Percentiles rank a stretch among this genome's conserved stretches.
These are phyloP conservation scores for Eupelmus urozonus DNA, from an alignment of 2,888 invertebrate genomes.

Conservation along the genomic window DNA sequence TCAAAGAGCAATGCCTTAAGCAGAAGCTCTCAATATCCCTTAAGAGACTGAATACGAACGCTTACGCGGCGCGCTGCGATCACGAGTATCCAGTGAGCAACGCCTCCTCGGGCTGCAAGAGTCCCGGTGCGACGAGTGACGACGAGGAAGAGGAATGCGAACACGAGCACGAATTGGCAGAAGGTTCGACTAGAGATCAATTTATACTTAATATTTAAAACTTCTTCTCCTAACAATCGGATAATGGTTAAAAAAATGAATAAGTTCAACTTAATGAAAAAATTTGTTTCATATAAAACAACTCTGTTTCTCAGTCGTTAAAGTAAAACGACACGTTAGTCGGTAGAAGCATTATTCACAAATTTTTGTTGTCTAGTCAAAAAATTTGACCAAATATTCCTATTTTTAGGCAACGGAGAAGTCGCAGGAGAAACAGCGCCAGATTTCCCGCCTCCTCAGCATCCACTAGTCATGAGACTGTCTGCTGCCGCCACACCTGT, in stretches of 20 bases:
- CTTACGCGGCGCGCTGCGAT: slow-evolving; percentile 79
- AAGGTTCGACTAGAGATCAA: no score
- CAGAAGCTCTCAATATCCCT: slow-evolving; percentile 88
- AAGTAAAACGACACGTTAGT: no score
- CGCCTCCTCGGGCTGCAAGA: slow-evolving; percentile 78
- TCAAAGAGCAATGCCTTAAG: slow-evolving; percentile 85
- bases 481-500: slow-evolving; percentile 79
- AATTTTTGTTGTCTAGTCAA: no score
- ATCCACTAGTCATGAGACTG: slow-evolving; percentile 80
- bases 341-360: no score
- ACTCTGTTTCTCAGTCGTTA: no score
- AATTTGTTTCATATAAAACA: no score
- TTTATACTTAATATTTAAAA: no score
- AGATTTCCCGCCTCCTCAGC: slow-evolving; percentile 79
- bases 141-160: slow-evolving; percentile 61
- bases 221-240: no score
- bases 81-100: slow-evolving; percentile 74
- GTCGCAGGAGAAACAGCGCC: slow-evolving; percentile 77
- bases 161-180: slow-evolving; percentile 35
- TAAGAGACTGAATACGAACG: slow-evolving; percentile 85
- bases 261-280: no score
- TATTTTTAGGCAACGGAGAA: slow-evolving; percentile 68
- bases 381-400: no score
- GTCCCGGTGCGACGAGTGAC: slow-evolving; percentile 78
- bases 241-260: no score